Evolutionary conservation across 2,113 vertebrate species (phyloP).

Genomic region (Vicugna pacos): DNA sequence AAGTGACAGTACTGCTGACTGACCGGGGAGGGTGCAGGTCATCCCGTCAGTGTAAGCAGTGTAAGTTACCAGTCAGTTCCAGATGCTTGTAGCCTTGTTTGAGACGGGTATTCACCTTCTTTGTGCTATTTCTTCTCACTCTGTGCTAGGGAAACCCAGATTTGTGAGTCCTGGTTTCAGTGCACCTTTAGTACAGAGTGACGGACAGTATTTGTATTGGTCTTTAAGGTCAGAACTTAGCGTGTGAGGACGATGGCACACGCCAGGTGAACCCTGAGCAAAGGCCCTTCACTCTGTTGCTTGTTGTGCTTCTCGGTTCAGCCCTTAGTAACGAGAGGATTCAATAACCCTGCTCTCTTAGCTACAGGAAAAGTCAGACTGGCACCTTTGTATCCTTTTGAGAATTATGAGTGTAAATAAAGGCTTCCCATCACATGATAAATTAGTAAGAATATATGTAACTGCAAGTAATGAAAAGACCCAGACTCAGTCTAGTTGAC

Average conservation of each 20-base stretch:
- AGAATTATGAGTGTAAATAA: neutral
- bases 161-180: neutral
- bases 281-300: too few species aligned
- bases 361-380: neutral
- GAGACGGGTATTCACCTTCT: neutral
- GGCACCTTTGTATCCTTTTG: neutral
- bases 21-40: neutral
- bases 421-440: neutral
- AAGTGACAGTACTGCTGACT: neutral
- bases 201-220: neutral
- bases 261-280: neutral
- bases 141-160: neutral
- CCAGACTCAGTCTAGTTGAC: neutral
- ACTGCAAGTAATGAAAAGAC: neutral
- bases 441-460: neutral
- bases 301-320: neutral
- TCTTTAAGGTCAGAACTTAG: neutral
- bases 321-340: neutral
- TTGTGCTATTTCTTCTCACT: neutral
- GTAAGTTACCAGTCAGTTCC: neutral
- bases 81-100: accelerated
- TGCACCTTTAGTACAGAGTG: accelerated
- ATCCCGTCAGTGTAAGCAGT: neutral
- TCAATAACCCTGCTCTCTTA: neutral
- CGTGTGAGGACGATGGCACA: accelerated